Base-by-base conservation (phyloP, 2,113 vertebrate genomes). In the Oophaga pumilio region DNA sequence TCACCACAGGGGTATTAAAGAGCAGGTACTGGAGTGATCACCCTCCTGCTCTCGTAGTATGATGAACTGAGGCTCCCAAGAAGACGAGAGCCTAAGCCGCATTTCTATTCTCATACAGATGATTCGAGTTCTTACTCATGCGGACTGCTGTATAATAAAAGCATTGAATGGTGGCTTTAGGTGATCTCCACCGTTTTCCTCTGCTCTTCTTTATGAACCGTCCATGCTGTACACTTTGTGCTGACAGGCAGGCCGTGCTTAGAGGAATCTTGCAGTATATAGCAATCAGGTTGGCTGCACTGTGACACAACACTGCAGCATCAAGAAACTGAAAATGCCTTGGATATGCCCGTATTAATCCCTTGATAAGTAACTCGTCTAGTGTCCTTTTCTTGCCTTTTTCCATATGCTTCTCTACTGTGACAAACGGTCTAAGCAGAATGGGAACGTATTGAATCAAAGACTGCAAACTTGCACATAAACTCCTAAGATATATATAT, bases 391-490 rank as follows among this genome's bases (percentile, higher is more conserved):
- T 93, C 85, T 92, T 93, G 92, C 93, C 92, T 93, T 93, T 93
- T 94, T 95, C 92, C 91, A 92, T 92, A 92, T 93, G 95, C 94
- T 95, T 94, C 90, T 93, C 91, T 94, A 93, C 94, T 93, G 91
- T 94, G 95, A 92, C 93, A 91, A 90, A 50, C 92, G 22, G 93
- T 92, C 90, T 92, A 91, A 94, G 94, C 93, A 94, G 93, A 94
- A 95, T 71, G 93, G 95, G 93, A 95, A 95, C 94, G 95, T 95
- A 93, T 90, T 94, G 94, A 96, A 95, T 93, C 95, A 95, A 92
- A 91, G 92, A 95, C 93, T 94, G 95, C 95, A 94, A 91, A 96
- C 91, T 97, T 97, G 96, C 97, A 97, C 96, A 97, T 94, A 96
- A 96, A 96, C 94, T 93, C 90, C 87, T 91, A 43, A 43, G 3